Conservation (phyloP, 1,140 invertebrate genomes). For the Gonatopus flavifemur region DNA sequence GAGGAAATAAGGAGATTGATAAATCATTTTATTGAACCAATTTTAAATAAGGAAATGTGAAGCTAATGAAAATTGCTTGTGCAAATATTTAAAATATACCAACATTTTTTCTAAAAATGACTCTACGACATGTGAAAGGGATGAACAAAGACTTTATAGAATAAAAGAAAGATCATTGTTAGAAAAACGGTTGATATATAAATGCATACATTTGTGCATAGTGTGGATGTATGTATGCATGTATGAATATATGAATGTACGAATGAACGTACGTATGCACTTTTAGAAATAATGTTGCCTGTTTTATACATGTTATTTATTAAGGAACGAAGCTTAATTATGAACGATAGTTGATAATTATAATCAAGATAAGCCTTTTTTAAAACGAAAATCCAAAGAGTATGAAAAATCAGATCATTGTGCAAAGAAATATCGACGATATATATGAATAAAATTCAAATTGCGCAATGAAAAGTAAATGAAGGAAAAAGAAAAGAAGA, state of each 20-base stretch:
- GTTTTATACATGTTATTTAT: neutral
- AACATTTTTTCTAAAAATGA: too few species aligned
- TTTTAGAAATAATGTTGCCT: too few species aligned
- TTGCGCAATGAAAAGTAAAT: slow-evolving; percentile 27
- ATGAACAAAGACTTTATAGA: too few species aligned
- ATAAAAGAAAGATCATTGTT: too few species aligned
- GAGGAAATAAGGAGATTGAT: too few species aligned
- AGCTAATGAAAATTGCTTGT: too few species aligned
- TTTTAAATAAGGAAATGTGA: too few species aligned
- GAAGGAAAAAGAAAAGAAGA: slow-evolving; percentile 12
- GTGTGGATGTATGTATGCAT: slow-evolving; percentile 5
- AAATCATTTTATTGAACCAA: too few species aligned
- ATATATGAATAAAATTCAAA: slow-evolving; percentile 16
- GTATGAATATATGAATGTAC: neutral
- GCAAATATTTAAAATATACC: too few species aligned
- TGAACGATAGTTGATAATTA: neutral
- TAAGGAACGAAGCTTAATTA: too few species aligned
- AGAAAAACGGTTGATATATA: too few species aligned
- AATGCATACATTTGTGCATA: slow-evolving; percentile 14
- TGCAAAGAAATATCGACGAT: slow-evolving; percentile 29
- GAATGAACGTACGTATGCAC: neutral
- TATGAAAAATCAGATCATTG: slow-evolving; percentile 17
- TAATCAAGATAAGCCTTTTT: neutral
- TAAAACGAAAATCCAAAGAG: neutral
- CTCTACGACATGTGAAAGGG: too few species aligned